These are phyloP conservation scores for Orthosia incerta DNA, from an alignment of 2,888 invertebrate species.

Conservation along the genomic window DNA sequence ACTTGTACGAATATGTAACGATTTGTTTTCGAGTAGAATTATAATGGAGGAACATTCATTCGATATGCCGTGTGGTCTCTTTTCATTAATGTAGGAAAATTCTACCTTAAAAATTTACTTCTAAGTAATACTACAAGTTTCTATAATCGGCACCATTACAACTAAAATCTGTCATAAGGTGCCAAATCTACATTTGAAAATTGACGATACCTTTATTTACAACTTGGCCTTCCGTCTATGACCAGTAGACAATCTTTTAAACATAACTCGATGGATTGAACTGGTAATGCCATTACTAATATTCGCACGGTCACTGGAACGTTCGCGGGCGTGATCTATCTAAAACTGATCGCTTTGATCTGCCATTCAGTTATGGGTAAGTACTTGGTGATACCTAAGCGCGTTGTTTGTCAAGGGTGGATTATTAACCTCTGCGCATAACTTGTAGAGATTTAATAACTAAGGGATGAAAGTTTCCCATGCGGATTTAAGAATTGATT, in stretches of 20 bases:
- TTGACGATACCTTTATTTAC: not conserved
- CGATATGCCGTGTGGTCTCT: conserved; percentile 15
- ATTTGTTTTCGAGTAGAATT: conserved; percentile 37
- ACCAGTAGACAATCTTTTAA: not conserved
- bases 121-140: too few relatives aligned
- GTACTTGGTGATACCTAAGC: conserved; percentile 13
- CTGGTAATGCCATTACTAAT: not conserved
- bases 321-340: conserved; percentile 54
- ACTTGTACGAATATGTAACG: conserved; percentile 37
- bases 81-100: not conserved
- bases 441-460: conserved; percentile 45
- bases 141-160: too few relatives aligned
- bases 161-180: not conserved
- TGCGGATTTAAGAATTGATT: not conserved
- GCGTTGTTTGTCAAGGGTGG: conserved; percentile 28
- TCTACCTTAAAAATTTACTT: too few relatives aligned
- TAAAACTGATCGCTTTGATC: conserved; percentile 45
- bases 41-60: conserved; percentile 4
- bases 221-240: not conserved
- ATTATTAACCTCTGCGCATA: conserved; percentile 44
- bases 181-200: not conserved
- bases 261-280: not conserved
- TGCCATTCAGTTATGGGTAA: conserved; percentile 22
- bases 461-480: conserved; percentile 20
- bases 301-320: not conserved